phyloP scores from a whole-genome alignment of 2,888 invertebrate species.

The Drosophila maculinotata region DNA sequence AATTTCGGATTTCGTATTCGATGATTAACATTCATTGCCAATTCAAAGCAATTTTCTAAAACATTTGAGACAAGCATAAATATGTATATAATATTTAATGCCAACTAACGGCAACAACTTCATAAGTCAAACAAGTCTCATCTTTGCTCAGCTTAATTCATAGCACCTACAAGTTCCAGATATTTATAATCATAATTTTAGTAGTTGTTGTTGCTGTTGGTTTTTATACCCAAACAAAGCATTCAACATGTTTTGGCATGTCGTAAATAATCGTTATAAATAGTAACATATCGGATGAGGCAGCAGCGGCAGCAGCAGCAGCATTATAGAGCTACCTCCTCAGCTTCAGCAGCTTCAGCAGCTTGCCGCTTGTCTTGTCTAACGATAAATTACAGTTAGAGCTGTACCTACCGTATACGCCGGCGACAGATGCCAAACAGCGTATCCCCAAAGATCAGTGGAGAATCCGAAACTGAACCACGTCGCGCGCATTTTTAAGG shows the following conservation, averaged over 20 bases:
- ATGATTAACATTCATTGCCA: conserved; percentile 38
- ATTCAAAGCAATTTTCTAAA: conserved; percentile 31
- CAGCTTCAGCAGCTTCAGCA: conserved; percentile 34
- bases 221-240: conserved; percentile 51
- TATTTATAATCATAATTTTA: conserved; percentile 39
- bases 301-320: conserved; percentile 13
- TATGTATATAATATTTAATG: conserved; percentile 48
- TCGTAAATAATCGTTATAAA: conserved; percentile 78
- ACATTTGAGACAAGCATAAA: conserved; percentile 26
- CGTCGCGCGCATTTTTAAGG: conserved; percentile 72
- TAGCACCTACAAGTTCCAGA: conserved; percentile 51
- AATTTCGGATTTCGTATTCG: not conserved
- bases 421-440: conserved; percentile 33
- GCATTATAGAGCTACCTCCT: conserved; percentile 41
- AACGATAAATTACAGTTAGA: conserved; percentile 82
- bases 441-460: conserved; percentile 8
- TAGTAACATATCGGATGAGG: conserved; percentile 60
- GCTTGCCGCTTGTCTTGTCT: conserved; percentile 80
- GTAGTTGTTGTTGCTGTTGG: conserved; percentile 24
- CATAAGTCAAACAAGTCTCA: conserved; percentile 53
- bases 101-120: conserved; percentile 66
- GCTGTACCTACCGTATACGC: conserved; percentile 78
- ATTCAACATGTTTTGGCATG: conserved; percentile 52
- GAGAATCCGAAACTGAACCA: conserved; percentile 33
- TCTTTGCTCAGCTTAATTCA: conserved; percentile 11